Base-by-base conservation (phyloP, 2,113 vertebrate genomes). In the Pogonocichla stellata region DNA sequence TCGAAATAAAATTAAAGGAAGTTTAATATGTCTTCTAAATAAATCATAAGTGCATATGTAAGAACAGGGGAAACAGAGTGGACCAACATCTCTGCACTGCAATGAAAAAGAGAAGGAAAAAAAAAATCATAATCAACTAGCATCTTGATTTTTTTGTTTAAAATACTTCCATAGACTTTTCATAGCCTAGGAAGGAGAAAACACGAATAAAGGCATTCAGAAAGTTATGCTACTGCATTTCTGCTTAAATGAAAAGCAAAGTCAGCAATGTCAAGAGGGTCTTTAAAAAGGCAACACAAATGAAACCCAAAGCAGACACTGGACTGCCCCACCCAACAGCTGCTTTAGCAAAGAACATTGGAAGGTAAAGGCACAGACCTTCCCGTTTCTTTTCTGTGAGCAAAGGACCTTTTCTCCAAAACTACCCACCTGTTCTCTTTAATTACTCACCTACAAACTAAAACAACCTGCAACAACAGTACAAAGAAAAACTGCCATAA, bases 261-360 rank as follows among this genome's bases (percentile, higher is more conserved):
- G 94, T 96, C 84, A 91, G 94, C 94, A 91, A 77, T 88, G 90
- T 91, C 84, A 80, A 83, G 83, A 94, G 83, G 86, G 95, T 87
- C 48, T 94, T 71, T 47, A 57, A 94, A 90, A 58, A 97, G 60
- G 36, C 72, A 88, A 93, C 71, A 38, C 69, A 43, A 79, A n/a
- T 19, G 77, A 95, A 93, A 94, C 92, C 85, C 92, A 72, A 95
- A 94, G 94, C 91, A 95, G 93, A 80, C 31, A 9, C 43, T 47
- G 78, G 93, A 80, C 89, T 97, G 97, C 97, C 97, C 97, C 97
- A 98, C 98, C 97, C 98, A 97, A 86, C 15, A 86, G 90, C 92
- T 26, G 58, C 90, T 96, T 88, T 42, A 56, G 96, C 72, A 0
- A 87, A 93, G 95, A 95, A 70, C 29, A 80, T 33, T 8, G 81